These are phyloP conservation scores for Tipula confusa DNA, from an alignment of 2,888 invertebrate species.

Conservation along the genomic window DNA sequence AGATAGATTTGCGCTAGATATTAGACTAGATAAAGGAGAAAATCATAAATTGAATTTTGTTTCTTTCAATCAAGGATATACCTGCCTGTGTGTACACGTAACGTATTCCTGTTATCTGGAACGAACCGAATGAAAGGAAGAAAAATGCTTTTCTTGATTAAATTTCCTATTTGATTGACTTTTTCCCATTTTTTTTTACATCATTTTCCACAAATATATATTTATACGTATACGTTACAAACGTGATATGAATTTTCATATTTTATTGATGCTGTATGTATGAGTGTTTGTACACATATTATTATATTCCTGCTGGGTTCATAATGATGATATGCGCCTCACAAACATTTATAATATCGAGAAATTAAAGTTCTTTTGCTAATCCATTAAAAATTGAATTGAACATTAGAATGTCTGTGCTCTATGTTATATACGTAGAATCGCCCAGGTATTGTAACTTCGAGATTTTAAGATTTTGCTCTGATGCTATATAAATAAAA, in stretches of 20 bases:
- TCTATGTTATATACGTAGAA: neutral
- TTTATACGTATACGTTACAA: neutral
- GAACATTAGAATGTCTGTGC: neutral
- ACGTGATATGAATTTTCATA: constrained; percentile 25
- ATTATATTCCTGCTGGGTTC: neutral
- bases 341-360: neutral
- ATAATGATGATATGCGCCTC: neutral
- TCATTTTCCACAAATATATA: neutral
- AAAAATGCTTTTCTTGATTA: constrained; percentile 3
- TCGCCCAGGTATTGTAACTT: neutral
- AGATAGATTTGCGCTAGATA: neutral
- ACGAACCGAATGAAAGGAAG: neutral
- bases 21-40: neutral
- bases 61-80: neutral
- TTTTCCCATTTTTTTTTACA: neutral
- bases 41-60: neutral
- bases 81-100: neutral
- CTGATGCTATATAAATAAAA: neutral
- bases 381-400: neutral
- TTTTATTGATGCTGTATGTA: neutral
- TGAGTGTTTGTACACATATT: neutral
- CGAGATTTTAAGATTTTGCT: neutral
- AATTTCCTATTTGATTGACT: constrained; percentile 12
- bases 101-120: neutral
- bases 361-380: neutral